A percentile compares a stretch with the other conserved stretches of the same genome.
Evolutionary conservation across 2,888 invertebrate genomes (phyloP).

Genomic region (Diloba caeruleocephala): DNA sequence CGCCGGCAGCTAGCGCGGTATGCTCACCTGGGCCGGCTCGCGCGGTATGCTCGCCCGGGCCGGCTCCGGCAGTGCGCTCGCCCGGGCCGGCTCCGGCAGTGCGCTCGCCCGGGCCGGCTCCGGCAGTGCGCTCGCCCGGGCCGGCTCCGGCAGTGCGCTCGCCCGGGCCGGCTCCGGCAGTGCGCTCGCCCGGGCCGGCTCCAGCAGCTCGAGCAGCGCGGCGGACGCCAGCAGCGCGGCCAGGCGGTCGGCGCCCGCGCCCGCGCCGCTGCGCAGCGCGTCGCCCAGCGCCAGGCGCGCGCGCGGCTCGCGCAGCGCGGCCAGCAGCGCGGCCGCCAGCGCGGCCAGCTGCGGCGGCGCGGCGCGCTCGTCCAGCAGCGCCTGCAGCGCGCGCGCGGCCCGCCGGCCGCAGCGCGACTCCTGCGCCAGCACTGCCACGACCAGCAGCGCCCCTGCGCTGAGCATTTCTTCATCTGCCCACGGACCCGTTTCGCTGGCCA

Average conservation of each 20-base stretch:
- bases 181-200: slow-evolving; percentile 5
- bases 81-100: too few relatives aligned
- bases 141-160: too few relatives aligned
- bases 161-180: too few relatives aligned
- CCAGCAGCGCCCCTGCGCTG: slow-evolving; percentile 33
- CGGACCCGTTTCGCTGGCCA: slow-evolving; percentile 14
- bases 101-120: too few relatives aligned
- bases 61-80: too few relatives aligned
- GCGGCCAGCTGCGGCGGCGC: slow-evolving; percentile 13
- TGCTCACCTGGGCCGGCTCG: too few relatives aligned
- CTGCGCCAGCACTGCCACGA: slow-evolving; percentile 25
- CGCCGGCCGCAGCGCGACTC: slow-evolving; percentile 22
- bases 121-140: too few relatives aligned
- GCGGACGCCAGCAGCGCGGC: slow-evolving; percentile 15
- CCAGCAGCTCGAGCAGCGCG: slow-evolving; percentile 24
- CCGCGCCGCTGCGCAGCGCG: slow-evolving; percentile 47
- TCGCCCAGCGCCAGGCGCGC: slow-evolving; percentile 42
- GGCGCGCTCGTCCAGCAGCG: slow-evolving; percentile 39
- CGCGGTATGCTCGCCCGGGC: too few relatives aligned
- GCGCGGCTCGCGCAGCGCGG: slow-evolving; percentile 7
- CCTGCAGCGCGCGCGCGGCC: slow-evolving; percentile 33
- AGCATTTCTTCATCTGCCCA: slow-evolving; percentile 32
- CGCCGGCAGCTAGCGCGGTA: too few relatives aligned
- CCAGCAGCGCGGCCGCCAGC: slow-evolving; percentile 8
- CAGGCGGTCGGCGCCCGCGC: slow-evolving; percentile 28